Percentiles rank a stretch among this genome's conserved stretches.
These are phyloP conservation scores for Ochotona princeps DNA, from an alignment of 2,113 vertebrate species.

Conservation along the genomic window DNA sequence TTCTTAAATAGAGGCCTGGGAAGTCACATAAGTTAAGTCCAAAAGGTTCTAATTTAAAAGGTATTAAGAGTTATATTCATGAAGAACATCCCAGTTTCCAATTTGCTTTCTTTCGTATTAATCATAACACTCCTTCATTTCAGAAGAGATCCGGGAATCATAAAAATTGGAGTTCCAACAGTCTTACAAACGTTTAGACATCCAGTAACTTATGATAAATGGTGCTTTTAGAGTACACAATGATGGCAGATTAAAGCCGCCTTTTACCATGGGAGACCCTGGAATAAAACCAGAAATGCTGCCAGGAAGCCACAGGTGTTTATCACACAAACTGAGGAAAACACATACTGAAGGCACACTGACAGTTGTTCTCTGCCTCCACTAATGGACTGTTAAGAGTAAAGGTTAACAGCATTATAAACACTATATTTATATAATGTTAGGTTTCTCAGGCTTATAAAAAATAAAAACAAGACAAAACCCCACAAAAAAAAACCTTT, in stretches of 20 bases:
- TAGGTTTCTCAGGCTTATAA: conserved; percentile 29
- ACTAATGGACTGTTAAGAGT: conserved; percentile 40
- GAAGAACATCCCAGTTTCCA: not conserved
- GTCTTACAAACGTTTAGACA: not conserved
- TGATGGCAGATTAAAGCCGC: not conserved
- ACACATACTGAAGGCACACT: not conserved
- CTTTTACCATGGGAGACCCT: not conserved
- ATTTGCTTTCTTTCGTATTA: not conserved
- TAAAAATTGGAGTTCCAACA: conserved; percentile 20
- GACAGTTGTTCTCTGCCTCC: conserved; percentile 51
- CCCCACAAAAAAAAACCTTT: not conserved
- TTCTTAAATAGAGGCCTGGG: not conserved
- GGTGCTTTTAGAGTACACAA: not conserved
- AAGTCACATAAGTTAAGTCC: not conserved
- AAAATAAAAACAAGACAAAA: not conserved
- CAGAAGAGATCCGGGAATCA: conserved; percentile 9
- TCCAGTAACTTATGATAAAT: conserved; percentile 33
- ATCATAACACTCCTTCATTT: not conserved
- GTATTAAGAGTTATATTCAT: not conserved
- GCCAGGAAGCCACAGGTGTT: conserved; percentile 46
- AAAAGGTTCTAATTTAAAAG: not conserved
- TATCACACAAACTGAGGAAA: conserved; percentile 24
- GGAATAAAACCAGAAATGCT: not conserved
- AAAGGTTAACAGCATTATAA: conserved; percentile 70
- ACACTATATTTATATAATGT: conserved; percentile 43